A percentile compares a stretch with the other conserved stretches of the same genome.
Conservation (phyloP, 2,888 invertebrate species). For the Cordilura impudica region DNA sequence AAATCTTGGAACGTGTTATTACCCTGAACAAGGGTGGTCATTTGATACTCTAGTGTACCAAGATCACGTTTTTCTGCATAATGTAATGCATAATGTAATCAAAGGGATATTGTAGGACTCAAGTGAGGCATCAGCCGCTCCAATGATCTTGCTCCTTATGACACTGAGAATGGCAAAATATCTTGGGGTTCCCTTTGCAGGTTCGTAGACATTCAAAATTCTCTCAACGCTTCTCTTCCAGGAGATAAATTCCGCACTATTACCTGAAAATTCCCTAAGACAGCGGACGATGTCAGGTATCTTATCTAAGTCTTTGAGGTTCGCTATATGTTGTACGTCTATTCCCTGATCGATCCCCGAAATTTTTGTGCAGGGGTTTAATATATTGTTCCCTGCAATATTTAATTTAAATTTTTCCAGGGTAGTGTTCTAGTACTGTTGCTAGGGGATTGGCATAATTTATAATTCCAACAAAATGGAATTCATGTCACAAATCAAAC, state of each 20-base stretch:
- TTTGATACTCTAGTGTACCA: background rate
- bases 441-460: no score
- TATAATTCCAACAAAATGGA: no score
- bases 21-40: background rate
- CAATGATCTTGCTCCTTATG: conserved; percentile 25
- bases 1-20: background rate
- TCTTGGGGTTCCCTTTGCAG: no score
- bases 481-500: no score
- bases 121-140: conserved; percentile 21
- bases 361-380: no score
- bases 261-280: no score
- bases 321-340: background rate
- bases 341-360: no score
- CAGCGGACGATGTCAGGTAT: background rate
- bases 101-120: conserved; percentile 21
- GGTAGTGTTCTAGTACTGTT: no score
- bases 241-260: background rate
- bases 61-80: background rate
- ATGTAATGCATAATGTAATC: background rate
- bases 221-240: background rate
- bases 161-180: conserved; percentile 38
- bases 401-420: no score
- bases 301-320: conserved; percentile 2
- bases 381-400: no score
- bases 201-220: no score